phyloP scores from a whole-genome alignment of 2,113 vertebrate species.

The Stegastes partitus region DNA sequence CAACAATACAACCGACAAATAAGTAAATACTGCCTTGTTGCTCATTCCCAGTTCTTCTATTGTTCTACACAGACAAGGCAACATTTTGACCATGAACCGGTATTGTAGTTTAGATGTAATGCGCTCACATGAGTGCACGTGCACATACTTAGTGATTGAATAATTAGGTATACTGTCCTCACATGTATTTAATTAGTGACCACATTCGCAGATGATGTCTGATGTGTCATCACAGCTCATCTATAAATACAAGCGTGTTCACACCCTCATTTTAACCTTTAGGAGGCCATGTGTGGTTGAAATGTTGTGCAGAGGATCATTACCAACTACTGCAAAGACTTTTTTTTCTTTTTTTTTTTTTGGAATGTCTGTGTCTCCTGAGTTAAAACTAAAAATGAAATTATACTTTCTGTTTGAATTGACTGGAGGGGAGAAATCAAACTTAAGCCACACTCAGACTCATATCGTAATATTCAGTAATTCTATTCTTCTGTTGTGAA shows the following conservation, averaged over 20 bases:
- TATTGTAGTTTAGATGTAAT: no score
- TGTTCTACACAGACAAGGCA: neutral
- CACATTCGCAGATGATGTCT: neutral
- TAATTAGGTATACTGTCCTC: neutral
- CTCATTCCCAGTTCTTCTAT: neutral
- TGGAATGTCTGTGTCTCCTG: neutral
- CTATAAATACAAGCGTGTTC: neutral
- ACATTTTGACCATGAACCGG: neutral
- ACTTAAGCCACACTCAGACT: slow-evolving; percentile 11
- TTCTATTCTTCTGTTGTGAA: slow-evolving; percentile 23
- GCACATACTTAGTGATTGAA: neutral
- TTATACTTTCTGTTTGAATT: neutral
- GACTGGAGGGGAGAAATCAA: neutral
- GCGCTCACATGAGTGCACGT: no score
- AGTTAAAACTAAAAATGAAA: neutral
- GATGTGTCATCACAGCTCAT: neutral
- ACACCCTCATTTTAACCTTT: neutral
- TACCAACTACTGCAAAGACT: neutral
- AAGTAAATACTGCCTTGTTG: no score
- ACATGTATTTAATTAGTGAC: neutral
- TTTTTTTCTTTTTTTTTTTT: neutral
- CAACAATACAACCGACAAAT: neutral
- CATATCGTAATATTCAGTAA: slow-evolving; percentile 25
- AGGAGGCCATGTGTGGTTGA: no score
- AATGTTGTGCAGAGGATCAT: neutral